Base-by-base conservation (phyloP, 1,140 invertebrate genomes). In the Spodoptera litura region DNA sequence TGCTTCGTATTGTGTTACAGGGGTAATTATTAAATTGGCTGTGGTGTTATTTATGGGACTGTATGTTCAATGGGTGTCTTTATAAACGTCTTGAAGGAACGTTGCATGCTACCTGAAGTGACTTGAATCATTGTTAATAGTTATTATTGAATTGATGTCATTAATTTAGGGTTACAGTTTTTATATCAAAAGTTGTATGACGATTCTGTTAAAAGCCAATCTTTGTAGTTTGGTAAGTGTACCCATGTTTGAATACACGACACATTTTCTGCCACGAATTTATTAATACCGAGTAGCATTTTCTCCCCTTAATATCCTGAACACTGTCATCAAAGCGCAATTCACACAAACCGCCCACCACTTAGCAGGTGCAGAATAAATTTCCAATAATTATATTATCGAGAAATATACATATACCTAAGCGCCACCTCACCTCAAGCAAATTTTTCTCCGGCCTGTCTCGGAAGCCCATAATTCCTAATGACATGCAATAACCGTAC, bases 401-500 rank as follows among this genome's bases (percentile, higher is more conserved):
- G 88, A 58, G 64, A 56, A 87, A 90, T 82, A 88, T 89, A 66
- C 87, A 78, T 85, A 79, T 87, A 44, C 38, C 38, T 44, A 58
- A 75, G 66, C 79, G 85, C 81, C 89, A 84, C 87, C 88, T 88
- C 87, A 83, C 77, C 86, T 80, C 79, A 79, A 81, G 83, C 87
- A 87, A 92, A 90, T 93, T 94, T 91, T 88, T 91, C 90, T 87
- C 86, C 86, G 73, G 76, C 86, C 68, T 85, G 90, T 90, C 89
- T 89, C 88, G 82, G 87, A 88, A 93, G 91, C 92, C 91, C 93
- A 93, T 94, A 94, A 94, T 93, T 94, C 91, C 93, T 94, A 94
- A 94, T 94, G 93, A 94, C 92, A 94, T 94, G 92, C 92, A 94
- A 94, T 94, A 94, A 94, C 90, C 89, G 92, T 93, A 91, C 93